These are phyloP conservation scores for Subacronicta megacephala DNA, from an alignment of 2,888 invertebrate genomes.

Conservation along the genomic window DNA sequence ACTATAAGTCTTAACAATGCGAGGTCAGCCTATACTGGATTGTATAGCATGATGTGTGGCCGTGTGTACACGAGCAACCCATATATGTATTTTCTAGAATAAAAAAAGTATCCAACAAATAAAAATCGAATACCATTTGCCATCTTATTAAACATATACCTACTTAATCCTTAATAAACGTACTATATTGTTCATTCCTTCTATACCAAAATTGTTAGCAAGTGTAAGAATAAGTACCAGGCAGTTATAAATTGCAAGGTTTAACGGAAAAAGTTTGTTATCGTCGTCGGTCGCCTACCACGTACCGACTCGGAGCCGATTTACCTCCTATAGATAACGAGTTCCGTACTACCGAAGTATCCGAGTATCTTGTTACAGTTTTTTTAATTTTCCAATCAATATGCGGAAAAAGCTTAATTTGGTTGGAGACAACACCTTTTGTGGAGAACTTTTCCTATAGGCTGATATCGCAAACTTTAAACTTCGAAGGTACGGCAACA, in stretches of 20 bases:
- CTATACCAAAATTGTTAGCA: slow-evolving; percentile 43
- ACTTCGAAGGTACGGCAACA: slow-evolving; percentile 39
- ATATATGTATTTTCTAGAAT: too few species aligned
- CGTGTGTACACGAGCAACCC: too few species aligned
- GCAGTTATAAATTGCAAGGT: slow-evolving; percentile 68
- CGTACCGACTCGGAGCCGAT: slow-evolving; percentile 41
- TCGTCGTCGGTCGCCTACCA: slow-evolving; percentile 58
- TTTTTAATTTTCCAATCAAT: slow-evolving; percentile 62
- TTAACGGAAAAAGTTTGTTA: slow-evolving; percentile 71
- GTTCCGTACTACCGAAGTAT: slow-evolving; percentile 39
- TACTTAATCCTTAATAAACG: slow-evolving; percentile 23
- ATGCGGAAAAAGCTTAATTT: slow-evolving; percentile 53
- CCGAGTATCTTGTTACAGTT: slow-evolving; percentile 24
- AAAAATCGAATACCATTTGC: not conserved
- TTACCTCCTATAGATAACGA: slow-evolving; percentile 55
- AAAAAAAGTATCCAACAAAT: too few species aligned
- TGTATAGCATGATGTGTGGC: too few species aligned
- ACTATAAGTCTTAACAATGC: too few species aligned
- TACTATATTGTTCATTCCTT: slow-evolving; percentile 14
- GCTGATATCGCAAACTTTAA: slow-evolving; percentile 30
- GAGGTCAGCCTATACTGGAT: too few species aligned
- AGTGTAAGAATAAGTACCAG: slow-evolving; percentile 43
- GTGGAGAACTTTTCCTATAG: slow-evolving; percentile 43
- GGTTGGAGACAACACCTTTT: slow-evolving; percentile 49
- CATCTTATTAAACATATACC: slow-evolving; percentile 6